phyloP scores from a whole-genome alignment of 2,888 invertebrate genomes.

The Malacosoma neustria region DNA sequence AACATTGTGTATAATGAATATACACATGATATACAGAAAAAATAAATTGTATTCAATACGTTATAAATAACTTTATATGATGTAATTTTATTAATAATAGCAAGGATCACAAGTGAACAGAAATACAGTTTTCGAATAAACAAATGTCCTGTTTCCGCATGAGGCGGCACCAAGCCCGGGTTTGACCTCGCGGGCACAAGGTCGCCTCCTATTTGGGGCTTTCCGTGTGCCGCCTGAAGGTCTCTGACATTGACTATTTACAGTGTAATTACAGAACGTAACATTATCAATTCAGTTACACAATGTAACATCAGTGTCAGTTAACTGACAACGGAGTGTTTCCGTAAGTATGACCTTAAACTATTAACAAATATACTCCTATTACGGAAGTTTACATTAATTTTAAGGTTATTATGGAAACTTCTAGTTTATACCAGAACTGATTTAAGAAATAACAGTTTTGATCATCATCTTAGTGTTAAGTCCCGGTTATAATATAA shows the following conservation, averaged over 20 bases:
- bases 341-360: neutral
- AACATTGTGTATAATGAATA: too few relatives aligned
- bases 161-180: constrained; percentile 27
- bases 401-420: constrained; percentile 19
- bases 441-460: too few relatives aligned
- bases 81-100: too few relatives aligned
- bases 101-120: too few relatives aligned
- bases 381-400: constrained; percentile 6
- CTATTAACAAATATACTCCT: neutral
- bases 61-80: too few relatives aligned
- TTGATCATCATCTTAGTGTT: too few relatives aligned
- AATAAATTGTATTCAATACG: too few relatives aligned
- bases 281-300: constrained; percentile 6
- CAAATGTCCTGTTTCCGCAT: constrained; percentile 38
- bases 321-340: neutral
- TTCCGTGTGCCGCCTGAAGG: constrained; percentile 56
- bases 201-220: constrained; percentile 44
- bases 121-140: constrained; percentile 16
- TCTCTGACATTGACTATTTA: constrained; percentile 46
- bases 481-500: too few relatives aligned
- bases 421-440: too few relatives aligned
- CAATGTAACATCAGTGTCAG: constrained; percentile 1
- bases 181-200: constrained; percentile 43
- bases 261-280: constrained; percentile 27
- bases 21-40: too few relatives aligned